A percentile compares a stretch with the other conserved stretches of the same genome.
Evolutionary conservation across 2,888 invertebrate species (phyloP).

Genomic region (Amphimallon solstitiale): DNA sequence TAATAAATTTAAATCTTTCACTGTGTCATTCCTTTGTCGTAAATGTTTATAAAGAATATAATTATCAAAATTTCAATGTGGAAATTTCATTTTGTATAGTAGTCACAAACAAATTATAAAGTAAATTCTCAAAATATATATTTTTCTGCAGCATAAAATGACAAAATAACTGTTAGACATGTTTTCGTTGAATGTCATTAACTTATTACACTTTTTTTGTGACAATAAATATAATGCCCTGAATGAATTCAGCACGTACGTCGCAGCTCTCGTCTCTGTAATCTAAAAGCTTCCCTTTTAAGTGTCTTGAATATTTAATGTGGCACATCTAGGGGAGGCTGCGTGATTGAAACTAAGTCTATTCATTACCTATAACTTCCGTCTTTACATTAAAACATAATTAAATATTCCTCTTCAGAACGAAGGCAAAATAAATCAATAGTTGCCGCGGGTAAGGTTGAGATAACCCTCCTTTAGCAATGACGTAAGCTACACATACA

Average conservation of each 20-base stretch:
- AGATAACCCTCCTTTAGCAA: neutral
- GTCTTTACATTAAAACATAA: constrained; percentile 41
- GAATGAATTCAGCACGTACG: constrained; percentile 35
- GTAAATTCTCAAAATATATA: too few species aligned
- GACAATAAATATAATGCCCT: constrained; percentile 16
- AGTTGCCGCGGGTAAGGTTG: neutral
- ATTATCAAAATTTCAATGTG: too few species aligned
- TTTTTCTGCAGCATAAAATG: too few species aligned
- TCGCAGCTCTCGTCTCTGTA: constrained; percentile 43
- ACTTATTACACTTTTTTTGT: too few species aligned
- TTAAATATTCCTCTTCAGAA: constrained; percentile 38
- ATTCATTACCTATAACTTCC: constrained; percentile 49
- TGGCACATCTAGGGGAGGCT: constrained; percentile 40
- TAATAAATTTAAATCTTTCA: too few species aligned
- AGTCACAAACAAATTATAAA: too few species aligned
- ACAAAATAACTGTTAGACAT: too few species aligned
- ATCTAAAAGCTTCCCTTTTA: constrained; percentile 62
- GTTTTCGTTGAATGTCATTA: too few species aligned
- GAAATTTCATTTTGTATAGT: too few species aligned
- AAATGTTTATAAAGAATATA: too few species aligned
- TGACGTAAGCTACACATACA: neutral
- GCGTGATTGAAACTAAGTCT: constrained; percentile 50
- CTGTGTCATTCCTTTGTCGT: too few species aligned
- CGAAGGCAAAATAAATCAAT: constrained; percentile 12
- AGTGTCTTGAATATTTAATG: constrained; percentile 63